Conservation (phyloP, 2,888 invertebrate genomes). For the Drosophila histrio region DNA sequence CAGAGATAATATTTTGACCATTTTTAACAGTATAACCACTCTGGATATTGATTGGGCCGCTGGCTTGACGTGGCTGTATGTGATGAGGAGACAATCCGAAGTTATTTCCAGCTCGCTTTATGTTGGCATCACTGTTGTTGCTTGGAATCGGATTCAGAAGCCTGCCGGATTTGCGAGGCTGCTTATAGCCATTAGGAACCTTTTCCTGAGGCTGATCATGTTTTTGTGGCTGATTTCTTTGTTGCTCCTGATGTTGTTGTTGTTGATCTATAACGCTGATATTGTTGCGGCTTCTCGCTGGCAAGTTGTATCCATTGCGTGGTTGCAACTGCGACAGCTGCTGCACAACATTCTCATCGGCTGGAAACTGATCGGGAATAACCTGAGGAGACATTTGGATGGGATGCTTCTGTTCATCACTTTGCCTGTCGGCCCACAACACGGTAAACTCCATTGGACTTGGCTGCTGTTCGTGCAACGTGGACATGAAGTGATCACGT, state of each 20-base stretch:
- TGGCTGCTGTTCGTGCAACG: slow-evolving; percentile 17
- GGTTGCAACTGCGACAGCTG: neutral
- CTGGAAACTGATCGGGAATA: neutral
- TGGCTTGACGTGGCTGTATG: too few relatives aligned
- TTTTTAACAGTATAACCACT: neutral
- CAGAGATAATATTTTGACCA: neutral
- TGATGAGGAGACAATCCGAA: neutral
- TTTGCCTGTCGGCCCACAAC: slow-evolving; percentile 18
- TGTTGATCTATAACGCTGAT: neutral
- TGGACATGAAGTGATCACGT: slow-evolving; percentile 41
- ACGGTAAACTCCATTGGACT: slow-evolving; percentile 31
- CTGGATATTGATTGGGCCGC: neutral
- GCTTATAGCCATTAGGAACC: slow-evolving; percentile 9
- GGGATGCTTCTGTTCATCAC: neutral
- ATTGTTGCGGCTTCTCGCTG: neutral
- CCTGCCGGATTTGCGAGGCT: neutral
- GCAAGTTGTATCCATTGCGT: neutral
- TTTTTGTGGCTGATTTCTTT: neutral
- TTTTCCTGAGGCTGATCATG: neutral
- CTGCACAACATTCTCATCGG: neutral
- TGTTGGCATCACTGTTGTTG: neutral
- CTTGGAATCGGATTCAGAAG: neutral
- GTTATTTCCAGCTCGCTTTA: neutral
- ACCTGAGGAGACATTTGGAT: neutral
- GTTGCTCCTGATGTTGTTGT: neutral